These are phyloP conservation scores for Drosophila arizonae DNA, from an alignment of 1,140 invertebrate species.

Conservation along the genomic window DNA sequence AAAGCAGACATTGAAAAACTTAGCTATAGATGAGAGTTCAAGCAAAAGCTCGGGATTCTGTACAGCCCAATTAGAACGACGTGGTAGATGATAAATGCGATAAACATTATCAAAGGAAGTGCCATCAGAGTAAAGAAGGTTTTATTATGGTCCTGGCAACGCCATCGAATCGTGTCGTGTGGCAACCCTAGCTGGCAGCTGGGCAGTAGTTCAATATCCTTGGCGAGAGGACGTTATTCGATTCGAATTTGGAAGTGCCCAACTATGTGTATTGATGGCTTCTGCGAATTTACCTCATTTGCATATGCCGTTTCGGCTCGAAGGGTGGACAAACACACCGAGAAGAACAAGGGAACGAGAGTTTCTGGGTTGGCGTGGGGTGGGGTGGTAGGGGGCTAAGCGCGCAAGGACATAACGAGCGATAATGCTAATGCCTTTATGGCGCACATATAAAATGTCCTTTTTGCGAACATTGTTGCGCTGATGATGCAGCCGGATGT, in stretches of 20 bases:
- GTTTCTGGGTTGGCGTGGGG: neutral
- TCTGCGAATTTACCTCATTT: slow-evolving; percentile 65
- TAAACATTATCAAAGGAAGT: neutral
- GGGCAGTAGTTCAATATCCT: slow-evolving; percentile 48
- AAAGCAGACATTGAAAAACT: neutral
- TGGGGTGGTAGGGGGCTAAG: neutral
- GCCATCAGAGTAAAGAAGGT: neutral
- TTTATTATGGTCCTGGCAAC: neutral
- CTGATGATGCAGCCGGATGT: slow-evolving; percentile 45
- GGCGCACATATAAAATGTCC: slow-evolving; percentile 79
- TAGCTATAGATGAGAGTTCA: neutral
- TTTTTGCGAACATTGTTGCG: slow-evolving; percentile 76
- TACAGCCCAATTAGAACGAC: neutral
- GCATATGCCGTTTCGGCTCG: slow-evolving; percentile 64
- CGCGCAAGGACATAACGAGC: slow-evolving; percentile 74
- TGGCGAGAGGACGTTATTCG: slow-evolving; percentile 52
- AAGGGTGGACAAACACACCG: slow-evolving; percentile 42
- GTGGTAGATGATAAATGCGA: neutral
- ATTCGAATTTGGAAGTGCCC: slow-evolving; percentile 65
- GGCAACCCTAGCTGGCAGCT: slow-evolving; percentile 27
- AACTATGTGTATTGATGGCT: slow-evolving; percentile 69
- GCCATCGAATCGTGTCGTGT: neutral
- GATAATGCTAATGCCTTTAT: slow-evolving; percentile 82
- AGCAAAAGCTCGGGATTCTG: neutral
- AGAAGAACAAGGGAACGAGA: neutral